Evolutionary conservation across 2,797 vertebrate species (phyloP).

Genomic region (Coendou prehensilis): DNA sequence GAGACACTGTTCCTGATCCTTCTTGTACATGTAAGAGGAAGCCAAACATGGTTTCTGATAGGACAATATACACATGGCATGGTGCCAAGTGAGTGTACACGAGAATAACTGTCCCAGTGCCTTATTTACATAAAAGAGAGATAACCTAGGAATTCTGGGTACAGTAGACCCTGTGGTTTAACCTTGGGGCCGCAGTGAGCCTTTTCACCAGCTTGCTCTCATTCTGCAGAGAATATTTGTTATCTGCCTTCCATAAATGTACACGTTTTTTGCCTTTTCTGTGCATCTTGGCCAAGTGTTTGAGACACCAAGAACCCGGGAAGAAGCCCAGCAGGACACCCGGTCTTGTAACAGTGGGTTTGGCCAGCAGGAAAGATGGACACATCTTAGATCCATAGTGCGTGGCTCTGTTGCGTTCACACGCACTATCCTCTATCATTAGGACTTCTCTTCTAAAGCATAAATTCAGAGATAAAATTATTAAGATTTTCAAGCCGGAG

Average conservation of each 20-base stretch:
- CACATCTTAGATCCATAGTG: fast-evolving
- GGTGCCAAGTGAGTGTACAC: background rate
- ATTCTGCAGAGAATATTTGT: background rate
- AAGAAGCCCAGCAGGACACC: background rate
- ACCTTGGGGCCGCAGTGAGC: background rate
- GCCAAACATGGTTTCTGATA: background rate
- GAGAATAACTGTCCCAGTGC: background rate
- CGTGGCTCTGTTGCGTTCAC: background rate
- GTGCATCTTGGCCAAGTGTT: background rate
- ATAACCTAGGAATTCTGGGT: background rate
- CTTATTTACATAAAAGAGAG: background rate
- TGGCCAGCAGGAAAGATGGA: too few species aligned
- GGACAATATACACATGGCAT: background rate
- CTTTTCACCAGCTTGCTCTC: background rate
- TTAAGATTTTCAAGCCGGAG: background rate
- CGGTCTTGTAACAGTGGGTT: background rate
- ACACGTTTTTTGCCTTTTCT: background rate
- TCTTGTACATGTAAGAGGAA: background rate
- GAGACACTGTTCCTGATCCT: background rate
- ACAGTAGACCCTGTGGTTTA: background rate
- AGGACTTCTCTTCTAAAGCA: background rate
- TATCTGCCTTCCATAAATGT: background rate
- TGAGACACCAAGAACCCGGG: background rate
- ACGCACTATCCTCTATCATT: fast-evolving
- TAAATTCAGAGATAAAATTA: background rate